Percentiles rank a stretch among this genome's conserved stretches.
These are phyloP conservation scores for Phymanthus crucifer DNA, from an alignment of 92 coral and sea anemone genomes.

Conservation along the genomic window DNA sequence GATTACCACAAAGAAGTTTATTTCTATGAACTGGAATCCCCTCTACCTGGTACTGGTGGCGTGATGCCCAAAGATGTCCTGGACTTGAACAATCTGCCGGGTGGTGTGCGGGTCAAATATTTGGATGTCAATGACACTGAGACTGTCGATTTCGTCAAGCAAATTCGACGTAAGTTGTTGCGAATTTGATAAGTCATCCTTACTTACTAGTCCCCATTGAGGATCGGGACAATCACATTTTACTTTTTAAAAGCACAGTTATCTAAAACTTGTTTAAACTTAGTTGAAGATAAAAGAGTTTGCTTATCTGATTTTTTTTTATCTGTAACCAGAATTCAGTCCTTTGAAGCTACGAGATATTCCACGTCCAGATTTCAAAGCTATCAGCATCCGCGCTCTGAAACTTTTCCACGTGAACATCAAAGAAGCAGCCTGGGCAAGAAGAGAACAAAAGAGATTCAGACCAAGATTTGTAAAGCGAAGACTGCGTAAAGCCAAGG, in stretches of 20 bases:
- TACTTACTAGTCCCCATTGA: no score
- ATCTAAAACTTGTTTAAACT: no score
- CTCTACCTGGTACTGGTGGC: conserved; percentile 62
- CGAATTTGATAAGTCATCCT: no score
- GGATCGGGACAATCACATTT: no score
- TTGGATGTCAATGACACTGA: not conserved
- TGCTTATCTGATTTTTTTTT: not conserved
- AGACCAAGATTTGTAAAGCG: not conserved
- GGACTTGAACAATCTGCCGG: conserved; percentile 8
- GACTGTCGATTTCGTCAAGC: not conserved
- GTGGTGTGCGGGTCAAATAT: conserved; percentile 16
- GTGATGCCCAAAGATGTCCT: conserved; percentile 33
- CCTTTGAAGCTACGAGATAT: conserved; percentile 9
- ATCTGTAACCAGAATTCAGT: not conserved
- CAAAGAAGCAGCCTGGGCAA: conserved; percentile 27
- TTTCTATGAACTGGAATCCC: conserved; percentile 12
- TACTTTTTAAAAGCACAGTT: no score
- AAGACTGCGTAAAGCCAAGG: not conserved
- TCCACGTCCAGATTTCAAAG: conserved; percentile 38
- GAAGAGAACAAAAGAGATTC: not conserved
- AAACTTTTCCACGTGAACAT: conserved; percentile 37
- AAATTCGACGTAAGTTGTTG: not conserved
- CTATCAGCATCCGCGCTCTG: conserved; percentile 27
- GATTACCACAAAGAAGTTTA: conserved; percentile 13
- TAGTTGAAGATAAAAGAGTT: no score